phyloP scores from a whole-genome alignment of 2,797 vertebrate genomes.

The Semotilus atromaculatus region DNA sequence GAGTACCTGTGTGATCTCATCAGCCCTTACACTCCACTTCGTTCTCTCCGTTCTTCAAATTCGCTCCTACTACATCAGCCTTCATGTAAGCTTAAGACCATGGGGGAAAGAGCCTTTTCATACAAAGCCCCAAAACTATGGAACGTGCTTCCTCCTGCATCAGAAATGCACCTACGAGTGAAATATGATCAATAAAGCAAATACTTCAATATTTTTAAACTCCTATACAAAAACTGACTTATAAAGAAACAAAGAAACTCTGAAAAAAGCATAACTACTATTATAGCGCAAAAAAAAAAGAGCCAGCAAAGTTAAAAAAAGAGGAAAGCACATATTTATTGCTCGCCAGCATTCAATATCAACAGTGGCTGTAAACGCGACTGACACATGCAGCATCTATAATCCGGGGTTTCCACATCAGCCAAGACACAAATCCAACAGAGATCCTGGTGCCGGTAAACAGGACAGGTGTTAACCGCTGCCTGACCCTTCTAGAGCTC shows the following conservation, averaged over 20 bases:
- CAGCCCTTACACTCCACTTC: too few relatives aligned
- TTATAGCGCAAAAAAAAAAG: not conserved
- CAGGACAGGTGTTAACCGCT: constrained; percentile 30
- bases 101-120: too few relatives aligned
- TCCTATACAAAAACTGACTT: not conserved
- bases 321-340: not conserved
- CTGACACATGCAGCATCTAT: not conserved
- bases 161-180: too few relatives aligned
- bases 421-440: constrained; percentile 21
- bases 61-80: too few relatives aligned
- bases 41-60: too few relatives aligned
- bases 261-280: constrained; percentile 28
- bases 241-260: not conserved
- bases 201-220: not conserved
- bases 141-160: too few relatives aligned
- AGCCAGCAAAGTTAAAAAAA: not conserved
- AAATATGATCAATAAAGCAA: not conserved
- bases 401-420: constrained; percentile 8
- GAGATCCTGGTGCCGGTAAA: constrained; percentile 12
- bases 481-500: not conserved
- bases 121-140: too few relatives aligned
- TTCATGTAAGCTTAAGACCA: too few relatives aligned
- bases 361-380: constrained; percentile 11
- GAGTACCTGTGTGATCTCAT: too few relatives aligned
- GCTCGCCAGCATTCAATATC: not conserved